Evolutionary conservation across 2,888 invertebrate genomes (phyloP).

Genomic region (Acholoe squamosa): DNA sequence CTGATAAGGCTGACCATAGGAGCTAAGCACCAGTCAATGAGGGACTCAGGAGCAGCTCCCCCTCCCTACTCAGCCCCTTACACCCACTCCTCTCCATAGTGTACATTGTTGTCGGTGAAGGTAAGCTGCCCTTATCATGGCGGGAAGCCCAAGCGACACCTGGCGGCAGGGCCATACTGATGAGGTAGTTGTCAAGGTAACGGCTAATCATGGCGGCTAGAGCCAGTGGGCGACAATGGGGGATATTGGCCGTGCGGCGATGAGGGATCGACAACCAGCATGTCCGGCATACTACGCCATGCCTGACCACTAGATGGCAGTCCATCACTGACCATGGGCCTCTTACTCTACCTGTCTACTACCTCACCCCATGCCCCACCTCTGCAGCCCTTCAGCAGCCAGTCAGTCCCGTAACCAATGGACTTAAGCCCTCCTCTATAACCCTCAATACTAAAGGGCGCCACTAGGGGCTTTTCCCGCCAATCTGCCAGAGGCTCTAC

Average conservation of each 20-base stretch:
- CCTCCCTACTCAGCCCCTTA: no score
- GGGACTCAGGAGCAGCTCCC: no score
- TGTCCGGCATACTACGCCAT: constrained; percentile 38
- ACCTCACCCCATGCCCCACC: no score
- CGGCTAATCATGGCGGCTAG: constrained; percentile 11
- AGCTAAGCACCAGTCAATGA: no score
- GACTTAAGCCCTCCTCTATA: not conserved
- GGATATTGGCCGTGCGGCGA: constrained; percentile 26
- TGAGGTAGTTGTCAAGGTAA: constrained; percentile 10
- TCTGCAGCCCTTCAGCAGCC: no score
- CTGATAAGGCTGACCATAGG: not conserved
- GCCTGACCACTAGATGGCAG: not conserved
- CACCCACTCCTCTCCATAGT: not conserved
- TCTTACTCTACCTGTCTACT: not conserved
- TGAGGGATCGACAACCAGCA: constrained; percentile 43
- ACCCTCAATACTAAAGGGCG: not conserved
- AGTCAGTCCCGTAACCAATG: not conserved
- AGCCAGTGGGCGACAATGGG: constrained; percentile 49
- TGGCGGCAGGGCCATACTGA: not conserved
- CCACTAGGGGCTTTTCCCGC: not conserved
- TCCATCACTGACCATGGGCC: not conserved
- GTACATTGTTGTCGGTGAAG: not conserved
- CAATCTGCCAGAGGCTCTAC: not conserved
- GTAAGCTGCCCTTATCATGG: not conserved
- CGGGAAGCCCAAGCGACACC: not conserved